phyloP scores from a whole-genome alignment of 2,888 invertebrate species.

The Cetonia aurata region DNA sequence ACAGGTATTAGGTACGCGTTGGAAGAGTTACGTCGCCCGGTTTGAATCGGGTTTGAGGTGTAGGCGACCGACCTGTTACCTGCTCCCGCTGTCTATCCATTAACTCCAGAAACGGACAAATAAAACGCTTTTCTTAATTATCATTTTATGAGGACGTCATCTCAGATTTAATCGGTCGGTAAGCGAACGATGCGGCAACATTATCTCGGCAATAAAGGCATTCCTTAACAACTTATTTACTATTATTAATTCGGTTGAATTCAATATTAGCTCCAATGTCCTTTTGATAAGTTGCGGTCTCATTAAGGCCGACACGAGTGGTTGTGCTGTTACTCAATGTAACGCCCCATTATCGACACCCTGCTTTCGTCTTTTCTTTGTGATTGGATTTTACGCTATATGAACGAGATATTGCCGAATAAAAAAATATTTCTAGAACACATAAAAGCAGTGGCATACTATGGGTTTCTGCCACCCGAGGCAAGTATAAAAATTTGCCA shows the following conservation, averaged over 20 bases:
- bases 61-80: slow-evolving; percentile 25
- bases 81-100: slow-evolving; percentile 24
- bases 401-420: too few relatives aligned
- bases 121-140: slow-evolving; percentile 34
- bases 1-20: neutral
- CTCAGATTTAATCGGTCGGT: slow-evolving; percentile 30
- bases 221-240: slow-evolving; percentile 26
- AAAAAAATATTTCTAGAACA: too few relatives aligned
- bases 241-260: slow-evolving; percentile 7
- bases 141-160: slow-evolving; percentile 33
- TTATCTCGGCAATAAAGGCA: slow-evolving; percentile 22
- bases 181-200: slow-evolving; percentile 11
- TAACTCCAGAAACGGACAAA: slow-evolving; percentile 35
- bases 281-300: neutral
- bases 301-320: too few relatives aligned
- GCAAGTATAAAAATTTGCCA: too few relatives aligned
- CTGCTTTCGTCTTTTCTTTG: too few relatives aligned
- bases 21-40: slow-evolving; percentile 1
- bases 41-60: neutral
- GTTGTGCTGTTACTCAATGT: too few relatives aligned
- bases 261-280: slow-evolving; percentile 6
- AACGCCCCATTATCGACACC: too few relatives aligned
- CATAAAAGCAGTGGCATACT: too few relatives aligned
- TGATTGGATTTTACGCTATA: too few relatives aligned
- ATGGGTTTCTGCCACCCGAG: too few relatives aligned